These are phyloP conservation scores for Spicauda simplicius DNA, from an alignment of 2,888 invertebrate genomes.

Conservation along the genomic window DNA sequence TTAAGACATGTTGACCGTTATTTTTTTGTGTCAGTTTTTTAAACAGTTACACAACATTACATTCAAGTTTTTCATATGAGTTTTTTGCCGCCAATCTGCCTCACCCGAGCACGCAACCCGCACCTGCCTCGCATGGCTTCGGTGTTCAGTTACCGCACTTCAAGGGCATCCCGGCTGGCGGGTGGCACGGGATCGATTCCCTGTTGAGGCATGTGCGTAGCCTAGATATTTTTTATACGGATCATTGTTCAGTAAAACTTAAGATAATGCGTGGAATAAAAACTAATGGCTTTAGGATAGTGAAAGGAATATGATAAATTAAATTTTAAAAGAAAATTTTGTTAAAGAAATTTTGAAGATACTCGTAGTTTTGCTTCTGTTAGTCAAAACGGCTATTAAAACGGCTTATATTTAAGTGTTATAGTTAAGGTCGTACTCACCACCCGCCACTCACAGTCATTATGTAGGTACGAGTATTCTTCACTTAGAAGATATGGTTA, in stretches of 20 bases:
- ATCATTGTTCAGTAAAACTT: neutral
- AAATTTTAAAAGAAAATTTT: neutral
- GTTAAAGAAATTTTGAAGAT: too few relatives aligned
- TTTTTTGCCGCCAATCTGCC: slow-evolving; percentile 27
- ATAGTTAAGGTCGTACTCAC: too few relatives aligned
- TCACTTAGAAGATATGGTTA: too few relatives aligned
- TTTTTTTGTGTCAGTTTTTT: slow-evolving; percentile 1
- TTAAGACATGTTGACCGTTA: too few relatives aligned
- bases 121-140: slow-evolving; percentile 48
- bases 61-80: slow-evolving; percentile 6
- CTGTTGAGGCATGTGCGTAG: slow-evolving; percentile 40
- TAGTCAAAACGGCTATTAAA: too few relatives aligned
- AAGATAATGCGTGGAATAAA: too few relatives aligned
- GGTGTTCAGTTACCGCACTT: slow-evolving; percentile 50
- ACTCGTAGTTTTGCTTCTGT: too few relatives aligned
- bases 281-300: too few relatives aligned
- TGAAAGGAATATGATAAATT: neutral
- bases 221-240: slow-evolving; percentile 38
- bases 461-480: too few relatives aligned
- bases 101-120: slow-evolving; percentile 41
- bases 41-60: neutral
- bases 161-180: slow-evolving; percentile 44
- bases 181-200: slow-evolving; percentile 43
- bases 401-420: too few relatives aligned
- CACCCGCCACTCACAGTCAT: too few relatives aligned